Base-by-base conservation (phyloP, 2,113 vertebrate genomes). In the Mormoops blainvillei region DNA sequence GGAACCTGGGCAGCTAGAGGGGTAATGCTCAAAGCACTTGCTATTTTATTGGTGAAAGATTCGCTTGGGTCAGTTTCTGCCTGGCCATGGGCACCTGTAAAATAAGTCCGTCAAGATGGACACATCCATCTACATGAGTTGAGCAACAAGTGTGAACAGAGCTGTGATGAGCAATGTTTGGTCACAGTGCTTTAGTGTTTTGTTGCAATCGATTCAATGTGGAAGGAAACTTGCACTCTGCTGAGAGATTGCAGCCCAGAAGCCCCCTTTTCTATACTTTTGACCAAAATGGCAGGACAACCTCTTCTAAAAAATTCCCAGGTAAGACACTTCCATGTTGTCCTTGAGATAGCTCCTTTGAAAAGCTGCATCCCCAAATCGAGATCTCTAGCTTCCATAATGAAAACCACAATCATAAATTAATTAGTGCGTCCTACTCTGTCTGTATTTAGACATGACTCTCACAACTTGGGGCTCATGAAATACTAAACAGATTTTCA, bases 401-500 rank as follows among this genome's bases (percentile, higher is more conserved):
- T 89, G 74, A 74, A 83, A 90, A 96, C 65, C 41, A 94, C 54
- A 94, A 93, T 91, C 94, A 89, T 76, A 96, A 89, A 96, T 96
- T 89, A 94, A 97, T 97, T 61, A 96, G n/a, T 73, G 65, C 45
- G 14, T 22, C 86, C 91, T 71, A 95, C 78, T 20, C 70, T 58
- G 83, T 54, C 89, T 96, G 87, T 94, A 91, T 94, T 95, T 89
- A 98, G 94, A 87, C 45, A 73, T 45, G 50, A 76, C 94, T 94
- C 73, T 97, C 97, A 95, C 92, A 93, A 94, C 91, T 94, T 89
- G 89, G 45, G 71, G 96, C 7, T n/a, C 90, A 63, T 68, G 71
- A 96, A 94, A 96, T 93, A 86, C 85, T 91, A 91, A 95, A 91
- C 88, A 96, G 89, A 89, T 96, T 97, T 92, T 80, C 50, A 83